Evolutionary conservation across 2,888 invertebrate species (phyloP).

Genomic region (Nudaria mundana): DNA sequence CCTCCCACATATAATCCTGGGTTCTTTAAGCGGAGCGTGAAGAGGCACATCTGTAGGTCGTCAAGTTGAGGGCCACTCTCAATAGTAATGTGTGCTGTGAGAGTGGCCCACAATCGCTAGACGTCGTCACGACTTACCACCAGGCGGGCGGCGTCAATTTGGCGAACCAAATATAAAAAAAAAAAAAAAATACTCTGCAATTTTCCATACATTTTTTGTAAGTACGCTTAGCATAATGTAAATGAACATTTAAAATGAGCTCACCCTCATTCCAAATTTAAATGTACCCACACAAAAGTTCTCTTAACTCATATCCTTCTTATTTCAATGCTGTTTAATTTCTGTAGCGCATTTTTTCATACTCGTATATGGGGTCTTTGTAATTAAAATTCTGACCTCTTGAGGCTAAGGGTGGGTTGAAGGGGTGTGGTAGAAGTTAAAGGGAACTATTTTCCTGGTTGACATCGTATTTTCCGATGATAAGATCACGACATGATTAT

Average conservation of each 20-base stretch:
- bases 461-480: conserved; percentile 73
- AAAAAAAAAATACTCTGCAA: no score
- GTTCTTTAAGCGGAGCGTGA: no score
- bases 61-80: no score
- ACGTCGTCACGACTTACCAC: no score
- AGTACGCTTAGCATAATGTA: no score
- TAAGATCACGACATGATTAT: conserved; percentile 79
- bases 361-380: conserved; percentile 36
- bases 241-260: conserved; percentile 10
- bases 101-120: no score
- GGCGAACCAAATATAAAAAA: no score
- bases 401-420: conserved; percentile 20
- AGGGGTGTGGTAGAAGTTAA: conserved; percentile 29
- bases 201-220: conserved; percentile 2
- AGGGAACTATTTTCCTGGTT: conserved; percentile 69
- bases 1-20: no score
- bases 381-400: conserved; percentile 69
- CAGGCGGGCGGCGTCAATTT: no score
- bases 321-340: conserved; percentile 29
- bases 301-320: conserved; percentile 9
- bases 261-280: conserved; percentile 22
- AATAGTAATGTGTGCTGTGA: no score
- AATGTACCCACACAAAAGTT: conserved; percentile 19
- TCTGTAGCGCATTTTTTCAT: conserved; percentile 31
- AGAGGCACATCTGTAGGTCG: no score